Base-by-base conservation (phyloP, 2,797 vertebrate species). In the Bovichtus variegatus region DNA sequence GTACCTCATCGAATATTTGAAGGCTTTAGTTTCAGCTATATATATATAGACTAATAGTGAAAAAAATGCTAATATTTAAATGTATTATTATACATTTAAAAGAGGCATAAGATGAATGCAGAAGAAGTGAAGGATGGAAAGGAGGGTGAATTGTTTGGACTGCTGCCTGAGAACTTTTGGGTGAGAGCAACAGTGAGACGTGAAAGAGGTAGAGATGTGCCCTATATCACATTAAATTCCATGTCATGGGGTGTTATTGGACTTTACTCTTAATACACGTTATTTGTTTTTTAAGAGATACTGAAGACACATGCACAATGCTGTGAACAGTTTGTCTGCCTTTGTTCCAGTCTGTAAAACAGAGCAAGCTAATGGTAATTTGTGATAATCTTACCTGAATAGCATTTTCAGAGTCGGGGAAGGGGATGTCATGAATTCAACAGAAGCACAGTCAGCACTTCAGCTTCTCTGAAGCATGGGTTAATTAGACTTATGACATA, bases 301-400 rank as follows among this genome's bases (percentile, higher is more conserved):
- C 41, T 61, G 8, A 58, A 4, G 57, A 47, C 41, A 67, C 34
- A 63, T 57, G 25, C 40, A 31, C 18, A 23, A 13, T 38, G 38
- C 21, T 69, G 36, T 86, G 75, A 73, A 88, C 81, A 65, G 81
- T 82, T 46, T 88, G 80, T 85, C 58, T 89, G 61, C 23, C 43
- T 93, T 84, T 86, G 73, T 89, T 82, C 63, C 66, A 19, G 11
- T 76, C 40, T 83, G 71, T 81, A 63, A 74, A 76, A 85, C 47
- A 59, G 38, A 80, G 69, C 47, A 82, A 76, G 44, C 62, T 60
- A 74, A 83, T 84, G 63, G 74, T 54, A 74, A 58, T 80, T 29
- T 70, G 12, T 72, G 50, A 71, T 82, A 62, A 64, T 74, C 25
- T 41, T 66, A 44, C 25, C 19, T 74, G 62, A 66, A 78, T 40